These are phyloP conservation scores for Catharus fuscescens DNA, from an alignment of 2,113 vertebrate genomes.

Conservation along the genomic window DNA sequence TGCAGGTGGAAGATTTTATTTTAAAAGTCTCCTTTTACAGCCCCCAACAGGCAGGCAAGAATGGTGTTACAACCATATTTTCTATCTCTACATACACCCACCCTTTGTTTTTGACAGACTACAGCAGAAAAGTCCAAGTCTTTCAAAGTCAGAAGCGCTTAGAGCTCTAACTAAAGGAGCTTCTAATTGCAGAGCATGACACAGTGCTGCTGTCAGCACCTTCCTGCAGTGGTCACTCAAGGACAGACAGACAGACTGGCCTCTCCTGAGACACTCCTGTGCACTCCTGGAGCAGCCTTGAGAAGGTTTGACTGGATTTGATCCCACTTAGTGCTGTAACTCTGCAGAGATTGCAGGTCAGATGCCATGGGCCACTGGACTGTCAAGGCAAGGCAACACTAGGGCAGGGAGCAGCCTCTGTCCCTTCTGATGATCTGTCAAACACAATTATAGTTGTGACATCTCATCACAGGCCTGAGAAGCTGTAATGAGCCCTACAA, in stretches of 20 bases:
- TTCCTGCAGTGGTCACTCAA: not conserved
- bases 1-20: not conserved
- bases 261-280: not conserved
- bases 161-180: not conserved
- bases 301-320: not conserved
- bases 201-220: not conserved
- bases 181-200: not conserved
- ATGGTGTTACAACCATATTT: not conserved
- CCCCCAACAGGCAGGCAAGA: not conserved
- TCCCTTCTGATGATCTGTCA: conserved; percentile 14
- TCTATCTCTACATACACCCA: not conserved
- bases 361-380: conserved; percentile 21
- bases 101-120: not conserved
- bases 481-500: not conserved
- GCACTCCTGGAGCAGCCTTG: not conserved
- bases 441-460: conserved; percentile 24
- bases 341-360: not conserved
- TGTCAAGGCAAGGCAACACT: conserved; percentile 34
- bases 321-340: not conserved
- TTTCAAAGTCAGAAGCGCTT: not conserved
- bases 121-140: not conserved
- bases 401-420: not conserved
- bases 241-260: not conserved
- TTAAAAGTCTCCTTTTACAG: not conserved
- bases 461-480: not conserved